Percentiles rank a stretch among this genome's conserved stretches.
Conservation (phyloP, 2,888 invertebrate genomes). For the Microplitis deprimator region DNA sequence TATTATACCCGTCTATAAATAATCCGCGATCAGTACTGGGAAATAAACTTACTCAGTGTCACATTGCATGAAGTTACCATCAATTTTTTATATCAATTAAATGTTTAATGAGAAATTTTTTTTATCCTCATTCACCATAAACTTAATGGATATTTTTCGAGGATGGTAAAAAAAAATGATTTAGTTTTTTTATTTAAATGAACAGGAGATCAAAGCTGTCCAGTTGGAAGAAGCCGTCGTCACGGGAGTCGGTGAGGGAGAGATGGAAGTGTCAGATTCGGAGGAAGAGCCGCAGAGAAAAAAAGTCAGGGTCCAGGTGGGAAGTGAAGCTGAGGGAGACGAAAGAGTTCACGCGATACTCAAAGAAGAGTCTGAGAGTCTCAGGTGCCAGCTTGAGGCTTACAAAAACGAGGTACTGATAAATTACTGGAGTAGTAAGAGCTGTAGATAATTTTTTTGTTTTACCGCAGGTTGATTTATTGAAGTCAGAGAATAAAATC, state of each 20-base stretch:
- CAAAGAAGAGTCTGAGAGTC: constrained; percentile 90
- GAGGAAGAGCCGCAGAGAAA: constrained; percentile 75
- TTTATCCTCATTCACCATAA: neutral
- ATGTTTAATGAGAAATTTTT: neutral
- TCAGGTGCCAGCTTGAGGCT: constrained; percentile 92
- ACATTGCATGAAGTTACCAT: neutral
- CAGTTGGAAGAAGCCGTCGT: constrained; percentile 78
- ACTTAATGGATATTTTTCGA: neutral
- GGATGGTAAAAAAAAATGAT: neutral
- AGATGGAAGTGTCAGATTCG: constrained; percentile 90
- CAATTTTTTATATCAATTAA: neutral
- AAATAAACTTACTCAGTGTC: neutral
- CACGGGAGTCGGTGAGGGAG: constrained; percentile 79
- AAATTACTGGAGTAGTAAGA: neutral
- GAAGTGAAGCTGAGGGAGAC: constrained; percentile 56
- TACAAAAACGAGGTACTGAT: constrained; percentile 85
- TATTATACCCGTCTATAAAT: neutral
- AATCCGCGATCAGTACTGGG: neutral
- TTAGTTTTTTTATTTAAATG: constrained; percentile 3
- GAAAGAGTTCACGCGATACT: constrained; percentile 64
- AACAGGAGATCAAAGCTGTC: constrained; percentile 79
- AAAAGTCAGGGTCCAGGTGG: constrained; percentile 59
- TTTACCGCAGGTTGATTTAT: constrained; percentile 78
- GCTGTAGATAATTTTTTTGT: neutral
- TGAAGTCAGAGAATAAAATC: constrained; percentile 85